Base-by-base conservation (phyloP, 2,113 vertebrate genomes). In the Brachyhypopomus gauderio region DNA sequence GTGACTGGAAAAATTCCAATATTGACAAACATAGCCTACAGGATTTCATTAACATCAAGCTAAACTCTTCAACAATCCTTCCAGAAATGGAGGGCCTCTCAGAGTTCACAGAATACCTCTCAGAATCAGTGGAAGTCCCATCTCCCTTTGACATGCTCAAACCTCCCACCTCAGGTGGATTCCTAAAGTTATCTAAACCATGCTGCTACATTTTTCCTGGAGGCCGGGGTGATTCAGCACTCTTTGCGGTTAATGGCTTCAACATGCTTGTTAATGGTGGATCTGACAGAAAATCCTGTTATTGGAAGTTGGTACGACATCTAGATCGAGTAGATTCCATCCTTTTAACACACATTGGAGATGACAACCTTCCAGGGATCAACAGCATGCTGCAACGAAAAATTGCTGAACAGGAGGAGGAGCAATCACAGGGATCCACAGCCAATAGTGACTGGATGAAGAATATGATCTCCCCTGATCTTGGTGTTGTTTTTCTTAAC, bases 221-320 rank as follows among this genome's bases (percentile, higher is more conserved):
- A 0, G 97, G 97, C 45, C 92, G 91, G 27, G 97, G 97, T 0
- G 97, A 99, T 83, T 98, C 97, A 3, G 97, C 97, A 9, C 89
- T 99, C 56, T 99, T 99, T 76, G 96, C 97, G 2, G 97, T 99
- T 64, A 99, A 99, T 1, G 97, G 97, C 66, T 99, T 99, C 90
- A 99, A 98, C 75, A 98, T 99, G 97, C 96, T 99, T 56, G 95
- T 99, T 83, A 98, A 99, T 0, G 97, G 97, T 56, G 97, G 97
- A 48, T 99, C 97, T 0, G 95, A 98, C 88, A 94, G 97, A 83
- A 98, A 95, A 88, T 98, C 97, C 0, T 99, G 96, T 86, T 99
- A 98, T 88, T 99, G 97, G 97, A 99, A 99, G 88, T 94, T 99
- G 85, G 96, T 99, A 66, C 93, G 97, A 34, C 97, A 99, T 85